Conservation (phyloP, 2,888 invertebrate genomes). For the Lithophane semibrunnea region DNA sequence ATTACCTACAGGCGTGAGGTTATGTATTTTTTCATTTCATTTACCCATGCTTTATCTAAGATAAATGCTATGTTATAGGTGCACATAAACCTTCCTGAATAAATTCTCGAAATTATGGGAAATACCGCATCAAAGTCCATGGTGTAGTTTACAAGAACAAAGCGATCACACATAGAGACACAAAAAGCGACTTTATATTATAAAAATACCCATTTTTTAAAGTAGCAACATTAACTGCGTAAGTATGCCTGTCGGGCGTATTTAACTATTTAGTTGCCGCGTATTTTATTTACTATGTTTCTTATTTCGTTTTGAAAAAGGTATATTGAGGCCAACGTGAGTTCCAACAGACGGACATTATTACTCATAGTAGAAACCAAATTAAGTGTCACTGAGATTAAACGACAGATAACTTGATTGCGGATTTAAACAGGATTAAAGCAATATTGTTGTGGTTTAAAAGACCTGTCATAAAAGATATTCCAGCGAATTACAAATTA, state of each 20-base stretch:
- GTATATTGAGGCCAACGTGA: not conserved
- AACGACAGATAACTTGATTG: conserved; percentile 55
- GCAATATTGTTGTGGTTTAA: conserved; percentile 16
- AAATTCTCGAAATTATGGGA: too few relatives aligned
- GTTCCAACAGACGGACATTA: conserved; percentile 11
- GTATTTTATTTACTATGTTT: not conserved
- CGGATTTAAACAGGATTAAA: conserved; percentile 56
- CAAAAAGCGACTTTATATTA: too few relatives aligned
- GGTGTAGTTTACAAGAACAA: too few relatives aligned
- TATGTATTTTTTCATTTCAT: too few relatives aligned
- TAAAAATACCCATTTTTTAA: not conserved
- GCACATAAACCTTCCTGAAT: too few relatives aligned
- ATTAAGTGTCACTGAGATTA: conserved; percentile 59
- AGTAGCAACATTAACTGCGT: not conserved
- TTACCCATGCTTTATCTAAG: too few relatives aligned
- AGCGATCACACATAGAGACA: too few relatives aligned
- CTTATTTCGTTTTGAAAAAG: not conserved
- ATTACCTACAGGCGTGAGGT: too few relatives aligned
- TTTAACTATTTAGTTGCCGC: not conserved
- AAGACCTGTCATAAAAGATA: conserved; percentile 38
- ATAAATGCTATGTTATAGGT: too few relatives aligned
- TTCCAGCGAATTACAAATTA: conserved; percentile 56
- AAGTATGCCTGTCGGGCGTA: conserved; percentile 11
- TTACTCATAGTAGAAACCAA: conserved; percentile 57
- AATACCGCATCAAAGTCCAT: too few relatives aligned